Base-by-base conservation (phyloP, 2,797 vertebrate genomes). In the Bovichtus diacanthus region DNA sequence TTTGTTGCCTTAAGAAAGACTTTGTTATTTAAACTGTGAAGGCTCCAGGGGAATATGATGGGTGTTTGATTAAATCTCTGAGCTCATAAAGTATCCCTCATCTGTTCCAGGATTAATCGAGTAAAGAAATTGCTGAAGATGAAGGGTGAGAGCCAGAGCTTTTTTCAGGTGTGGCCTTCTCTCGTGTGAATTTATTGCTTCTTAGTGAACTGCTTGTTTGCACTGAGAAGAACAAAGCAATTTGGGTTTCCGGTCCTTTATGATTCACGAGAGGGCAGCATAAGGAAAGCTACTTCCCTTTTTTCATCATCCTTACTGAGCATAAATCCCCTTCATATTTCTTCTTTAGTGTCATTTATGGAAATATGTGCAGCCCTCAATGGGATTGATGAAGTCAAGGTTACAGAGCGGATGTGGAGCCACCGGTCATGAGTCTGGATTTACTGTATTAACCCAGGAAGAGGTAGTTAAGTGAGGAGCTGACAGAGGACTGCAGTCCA, bases 271-370 rank as follows among this genome's bases (percentile, higher is more conserved):
- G 44, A 23, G 44, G 61, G 3, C 44, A 6, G 21, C 62, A 8
- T 50, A n/a, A 38, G 31, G 2, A 50, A 46, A 50, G 46, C n/a
- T 46, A 6, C n/a, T n/a, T n/a, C n/a, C n/a, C n/a, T n/a, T n/a
- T n/a, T n/a, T n/a, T n/a, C n/a, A n/a, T n/a, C n/a, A n/a, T n/a
- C n/a, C n/a, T n/a, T 19, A 29, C 1, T 50, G 46, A 25, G 31
- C 31, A 36, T 49, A 6, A 49, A 4, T 5, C 8, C 10, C 55
- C 38, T 18, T 72, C 88, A 87, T 87, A 86, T 87, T 87, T 90
- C 90, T 86, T 78, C 81, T 80, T 90, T 78, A 82, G 72, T 83
- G 78, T 86, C 85, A 80, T 83, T 92, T 89, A 91, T 91, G 88
- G 55, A 91, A 92, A 93, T 91, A 61, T 64, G 80, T 66, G 65